Evolutionary conservation across 2,113 vertebrate genomes (phyloP), one percentile per base, ranked within the genome.

Genomic region (Pterocles burchelli): DNA sequence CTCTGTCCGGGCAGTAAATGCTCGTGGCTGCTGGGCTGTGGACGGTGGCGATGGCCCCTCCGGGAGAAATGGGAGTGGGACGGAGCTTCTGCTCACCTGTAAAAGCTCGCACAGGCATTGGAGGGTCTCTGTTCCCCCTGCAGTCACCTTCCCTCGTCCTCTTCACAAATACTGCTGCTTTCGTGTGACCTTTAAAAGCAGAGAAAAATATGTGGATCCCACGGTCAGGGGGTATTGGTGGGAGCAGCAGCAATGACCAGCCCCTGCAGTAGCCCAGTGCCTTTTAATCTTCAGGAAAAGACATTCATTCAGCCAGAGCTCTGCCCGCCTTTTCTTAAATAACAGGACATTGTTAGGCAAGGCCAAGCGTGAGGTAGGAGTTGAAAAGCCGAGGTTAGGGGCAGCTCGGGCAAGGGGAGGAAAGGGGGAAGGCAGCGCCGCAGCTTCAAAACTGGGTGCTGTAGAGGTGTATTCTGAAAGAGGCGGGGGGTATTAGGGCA

Each of bases 1-100:
- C 75, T 68, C 75, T 75, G 62, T n/a, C 25, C 3, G 3, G 68
- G 77, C 84, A 59, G 21, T 18, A 20, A 48, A 20, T 11, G 36
- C 82, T 57, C 3, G 2, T 1, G 10, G 29, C 45, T 1, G 5
- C 33, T 21, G 93, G 62, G 43, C 58, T 0, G 0, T 16, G 52
- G 17, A 4, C n/a, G 24, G 5, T 17, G n/a, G 34, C 28, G 67
- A 0, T 29, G 66, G 89, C 65, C 17, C 1, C 51, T 20, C 11
- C 1, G 10, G 75, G 65, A 70, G 46, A 21, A 34, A 6, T 0
- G 24, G 63, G 33, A 36, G 22, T 36, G 93, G 51, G 76, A 74
- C 55, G 76, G 36, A 75, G 51, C 61, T 75, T 31, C 77, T 85
- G 89, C 68, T 87, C 73, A 72, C 68, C 73, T 94, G 65, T 25